phyloP scores from a whole-genome alignment of 2,113 vertebrate genomes.

The Thalassarche chlororhynchos region DNA sequence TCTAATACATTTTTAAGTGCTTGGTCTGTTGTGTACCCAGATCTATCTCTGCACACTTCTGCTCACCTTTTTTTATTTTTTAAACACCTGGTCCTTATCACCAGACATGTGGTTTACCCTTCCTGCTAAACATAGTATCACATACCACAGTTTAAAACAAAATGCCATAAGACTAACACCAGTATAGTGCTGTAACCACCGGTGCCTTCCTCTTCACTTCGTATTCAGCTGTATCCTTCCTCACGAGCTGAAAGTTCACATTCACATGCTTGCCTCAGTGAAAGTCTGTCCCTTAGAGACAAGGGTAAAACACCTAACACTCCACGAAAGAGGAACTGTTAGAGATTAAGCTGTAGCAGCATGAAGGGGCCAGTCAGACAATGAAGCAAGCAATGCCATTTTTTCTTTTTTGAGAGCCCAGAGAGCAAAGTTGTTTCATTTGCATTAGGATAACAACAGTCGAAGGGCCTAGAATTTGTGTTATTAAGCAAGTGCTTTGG shows the following conservation, averaged over 20 bases:
- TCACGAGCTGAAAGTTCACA: neutral
- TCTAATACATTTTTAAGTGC: neutral
- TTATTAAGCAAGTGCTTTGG: neutral
- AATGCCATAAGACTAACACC: neutral
- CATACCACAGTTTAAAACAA: neutral
- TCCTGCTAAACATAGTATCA: neutral
- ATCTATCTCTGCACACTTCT: neutral
- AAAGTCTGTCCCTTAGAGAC: neutral
- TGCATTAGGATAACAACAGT: neutral
- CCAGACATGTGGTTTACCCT: neutral
- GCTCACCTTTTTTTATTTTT: neutral
- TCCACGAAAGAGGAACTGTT: neutral
- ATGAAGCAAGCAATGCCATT: neutral
- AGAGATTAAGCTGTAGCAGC: neutral
- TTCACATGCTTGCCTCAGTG: accelerated
- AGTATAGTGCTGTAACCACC: neutral
- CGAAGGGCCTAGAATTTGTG: neutral
- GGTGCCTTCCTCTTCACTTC: neutral
- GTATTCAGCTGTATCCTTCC: neutral
- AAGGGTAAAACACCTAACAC: neutral
- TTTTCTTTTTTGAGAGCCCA: neutral
- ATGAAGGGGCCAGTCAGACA: neutral
- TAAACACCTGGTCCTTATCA: neutral
- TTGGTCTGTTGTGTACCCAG: neutral
- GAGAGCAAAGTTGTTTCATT: neutral